These are phyloP conservation scores for Cephus sareptanus DNA, from an alignment of 2,888 invertebrate species.

Conservation along the genomic window DNA sequence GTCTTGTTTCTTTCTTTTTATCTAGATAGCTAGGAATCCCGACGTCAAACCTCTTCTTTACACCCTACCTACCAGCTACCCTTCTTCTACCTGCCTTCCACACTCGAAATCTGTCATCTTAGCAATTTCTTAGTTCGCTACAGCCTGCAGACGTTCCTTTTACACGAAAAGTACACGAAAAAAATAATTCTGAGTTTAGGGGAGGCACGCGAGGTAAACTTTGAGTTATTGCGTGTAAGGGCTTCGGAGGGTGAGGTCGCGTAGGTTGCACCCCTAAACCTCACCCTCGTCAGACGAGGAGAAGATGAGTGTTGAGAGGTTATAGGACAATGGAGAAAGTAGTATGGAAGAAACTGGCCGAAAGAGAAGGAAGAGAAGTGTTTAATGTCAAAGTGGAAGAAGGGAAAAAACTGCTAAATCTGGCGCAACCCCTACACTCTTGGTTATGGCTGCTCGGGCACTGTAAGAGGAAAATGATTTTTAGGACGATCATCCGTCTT, in stretches of 20 bases:
- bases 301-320: conserved; percentile 20
- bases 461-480: conserved; percentile 43
- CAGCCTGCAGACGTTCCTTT: background rate
- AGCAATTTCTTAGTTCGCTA: conserved; percentile 5
- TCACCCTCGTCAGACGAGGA: conserved; percentile 11
- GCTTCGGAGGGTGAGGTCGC: background rate
- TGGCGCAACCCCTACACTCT: conserved; percentile 41
- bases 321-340: conserved; percentile 4
- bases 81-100: background rate
- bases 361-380: conserved; percentile 22
- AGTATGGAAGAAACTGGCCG: background rate
- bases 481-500: conserved; percentile 27
- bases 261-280: background rate
- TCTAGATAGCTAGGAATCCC: background rate
- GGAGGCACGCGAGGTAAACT: conserved; percentile 25
- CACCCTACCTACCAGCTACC: background rate
- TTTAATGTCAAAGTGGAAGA: conserved; percentile 24
- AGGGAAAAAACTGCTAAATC: conserved; percentile 36
- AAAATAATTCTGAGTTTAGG: conserved; percentile 14
- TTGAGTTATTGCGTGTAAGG: conserved; percentile 18
- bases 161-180: background rate
- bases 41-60: background rate
- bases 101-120: background rate
- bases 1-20: background rate
- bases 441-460: conserved; percentile 40